Evolutionary conservation across 2,113 vertebrate genomes (phyloP), one percentile per base, ranked within the genome.

Genomic region (Macroglossus sobrinus): DNA sequence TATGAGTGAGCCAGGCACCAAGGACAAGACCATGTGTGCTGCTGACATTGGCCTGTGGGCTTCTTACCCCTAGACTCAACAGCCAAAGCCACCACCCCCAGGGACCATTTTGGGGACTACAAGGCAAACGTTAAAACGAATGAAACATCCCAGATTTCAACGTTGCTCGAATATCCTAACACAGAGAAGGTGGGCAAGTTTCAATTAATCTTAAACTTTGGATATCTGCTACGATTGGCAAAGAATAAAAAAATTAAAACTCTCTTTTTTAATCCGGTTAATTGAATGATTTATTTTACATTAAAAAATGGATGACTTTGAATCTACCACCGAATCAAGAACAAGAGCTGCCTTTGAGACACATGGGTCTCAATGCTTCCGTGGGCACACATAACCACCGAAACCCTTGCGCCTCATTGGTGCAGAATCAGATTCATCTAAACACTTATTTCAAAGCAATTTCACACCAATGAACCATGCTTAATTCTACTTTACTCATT

Each of bases 31-130:
- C 2, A 4, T 2, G 66, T 1, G 1, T 19, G 2, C 4, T 3
- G 8, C 24, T 26, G 30, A 19, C 0, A 4, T 0, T 38, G 47
- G 30, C 30, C 35, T 43, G 2, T 4, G 35, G n/a, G 22, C 26
- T 53, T 19, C 45, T 22, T 24, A 12, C 16, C 57, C 28, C 30
- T 7, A 47, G 38, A 87, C 35, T 12, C 0, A 19, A 1, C 8
- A 59, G 35, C 18, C 55, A 66, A 1, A 4, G 18, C 5, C 2
- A 16, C 47, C 40, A 45, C 5, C 89, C 30, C 10, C 0, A 59
- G 75, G 43, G 38, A 69, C 33, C 64, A 14, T 12, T 35, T 22
- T 38, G 24, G 75, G 21, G 43, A n/a, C 13, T 7, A 59, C 13
- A 75, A 33, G 28, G 35, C 5, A 79, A 35, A 33, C 15, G 15